Evolutionary conservation across 2,797 vertebrate genomes (phyloP), one percentile per base, ranked within the genome.

Genomic region (Gephyroberyx darwinii): DNA sequence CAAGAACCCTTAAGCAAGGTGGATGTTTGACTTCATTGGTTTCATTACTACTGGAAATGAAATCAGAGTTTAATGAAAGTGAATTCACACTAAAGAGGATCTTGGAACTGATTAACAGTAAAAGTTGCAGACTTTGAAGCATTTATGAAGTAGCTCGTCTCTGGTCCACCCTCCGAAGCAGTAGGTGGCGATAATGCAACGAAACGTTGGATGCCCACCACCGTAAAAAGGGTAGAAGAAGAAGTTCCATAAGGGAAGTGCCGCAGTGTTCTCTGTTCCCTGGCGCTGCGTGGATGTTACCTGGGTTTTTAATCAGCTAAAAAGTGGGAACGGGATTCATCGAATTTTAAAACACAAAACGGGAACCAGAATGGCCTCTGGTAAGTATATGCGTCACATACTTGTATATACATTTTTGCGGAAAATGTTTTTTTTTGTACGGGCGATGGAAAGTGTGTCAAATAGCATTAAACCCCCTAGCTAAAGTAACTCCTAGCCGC

Each of bases 341-440:
- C 62, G 39, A 6, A 22, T 63, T 67, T 84, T 82, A 69, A 50
- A 33, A 71, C 13, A 47, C 5, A 74, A 14, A 31, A 52, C 51
- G 14, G 41, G 13, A 12, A 22, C 16, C 76, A 88, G 5, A 60
- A 95, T 95, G 94, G 89, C 94, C 80, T 94, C 94, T 65, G 94
- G 94, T 95, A 79, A 91, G 86, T 70, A 6, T 1, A 0, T 0
- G 0, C 22, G 1, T 39, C 0, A 3, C 13, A 2, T n/a, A 0
- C 1, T 2, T 26, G 0, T 17, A 8, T 0, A 17, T 1, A 0
- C 0, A 0, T 2, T 3, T n/a, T 33, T 16, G 0, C 9, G n/a
- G n/a, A 12, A 2, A 14, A 41, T n/a, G 22, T 37, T 1, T 73
- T 1, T 73, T 58, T 20, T 1, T 43, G 5, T n/a, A 0, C 6